Percentiles rank a stretch among this genome's conserved stretches.
These are phyloP conservation scores for Psilopsiagon aymara DNA, from an alignment of 2,113 vertebrate species.

Conservation along the genomic window DNA sequence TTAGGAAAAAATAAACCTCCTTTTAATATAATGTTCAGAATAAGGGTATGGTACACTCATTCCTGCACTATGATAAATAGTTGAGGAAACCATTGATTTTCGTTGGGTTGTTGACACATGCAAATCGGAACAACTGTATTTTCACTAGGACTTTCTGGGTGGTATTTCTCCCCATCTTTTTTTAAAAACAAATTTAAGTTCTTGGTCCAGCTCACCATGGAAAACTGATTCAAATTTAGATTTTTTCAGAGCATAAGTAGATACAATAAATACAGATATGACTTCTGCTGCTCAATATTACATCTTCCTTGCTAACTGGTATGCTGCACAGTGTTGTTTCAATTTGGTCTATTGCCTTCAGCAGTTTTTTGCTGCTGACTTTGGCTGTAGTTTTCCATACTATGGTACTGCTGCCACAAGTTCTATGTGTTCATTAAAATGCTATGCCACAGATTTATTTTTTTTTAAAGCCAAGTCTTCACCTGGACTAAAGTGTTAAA, in stretches of 20 bases:
- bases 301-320: background rate
- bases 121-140: background rate
- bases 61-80: background rate
- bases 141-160: background rate
- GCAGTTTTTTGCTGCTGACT: background rate
- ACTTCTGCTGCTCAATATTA: background rate
- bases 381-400: background rate
- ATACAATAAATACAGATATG: background rate
- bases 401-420: background rate
- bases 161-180: background rate
- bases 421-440: background rate
- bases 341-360: background rate
- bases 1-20: background rate
- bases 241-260: background rate
- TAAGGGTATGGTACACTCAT: background rate
- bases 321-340: background rate
- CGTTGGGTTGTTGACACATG: background rate
- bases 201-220: background rate
- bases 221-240: background rate
- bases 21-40: background rate
- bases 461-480: background rate
- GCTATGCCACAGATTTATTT: background rate
- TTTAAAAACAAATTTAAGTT: background rate
- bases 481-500: background rate
- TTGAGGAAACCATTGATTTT: background rate